These are phyloP conservation scores for Mionectes olivaceus DNA, from an alignment of 2,797 vertebrate genomes.

Conservation along the genomic window DNA sequence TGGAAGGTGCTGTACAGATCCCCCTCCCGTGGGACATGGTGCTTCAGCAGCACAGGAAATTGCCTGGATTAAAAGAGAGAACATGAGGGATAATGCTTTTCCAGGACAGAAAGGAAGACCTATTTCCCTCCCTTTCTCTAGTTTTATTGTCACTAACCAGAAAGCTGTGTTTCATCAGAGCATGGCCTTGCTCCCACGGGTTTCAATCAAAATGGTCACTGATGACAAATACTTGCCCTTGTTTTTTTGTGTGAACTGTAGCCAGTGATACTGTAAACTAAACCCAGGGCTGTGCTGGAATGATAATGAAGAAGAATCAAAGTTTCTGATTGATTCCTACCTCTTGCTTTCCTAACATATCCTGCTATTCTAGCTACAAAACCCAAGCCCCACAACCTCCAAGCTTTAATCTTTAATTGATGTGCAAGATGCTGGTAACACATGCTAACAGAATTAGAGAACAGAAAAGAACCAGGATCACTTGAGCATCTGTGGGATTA, in stretches of 20 bases:
- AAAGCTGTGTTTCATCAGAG: neutral
- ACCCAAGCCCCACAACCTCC: neutral
- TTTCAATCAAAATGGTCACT: neutral
- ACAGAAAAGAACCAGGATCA: neutral
- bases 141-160: neutral
- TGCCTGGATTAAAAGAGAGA: conserved; percentile 22
- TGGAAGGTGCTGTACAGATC: conserved; percentile 1
- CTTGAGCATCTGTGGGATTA: neutral
- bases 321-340: neutral
- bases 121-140: conserved; percentile 4
- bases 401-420: neutral
- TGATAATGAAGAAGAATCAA: neutral
- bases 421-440: neutral
- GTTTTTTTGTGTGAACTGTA: neutral
- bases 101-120: neutral
- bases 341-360: neutral
- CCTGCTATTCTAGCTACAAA: neutral
- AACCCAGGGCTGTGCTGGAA: neutral
- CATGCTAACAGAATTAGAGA: neutral
- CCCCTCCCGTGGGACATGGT: neutral
- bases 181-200: neutral
- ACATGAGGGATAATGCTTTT: neutral
- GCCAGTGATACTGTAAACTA: neutral
- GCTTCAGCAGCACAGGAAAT: conserved; percentile 27
- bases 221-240: neutral